These are phyloP conservation scores for Callaeas wilsoni DNA, from an alignment of 2,113 vertebrate species.

Conservation along the genomic window DNA sequence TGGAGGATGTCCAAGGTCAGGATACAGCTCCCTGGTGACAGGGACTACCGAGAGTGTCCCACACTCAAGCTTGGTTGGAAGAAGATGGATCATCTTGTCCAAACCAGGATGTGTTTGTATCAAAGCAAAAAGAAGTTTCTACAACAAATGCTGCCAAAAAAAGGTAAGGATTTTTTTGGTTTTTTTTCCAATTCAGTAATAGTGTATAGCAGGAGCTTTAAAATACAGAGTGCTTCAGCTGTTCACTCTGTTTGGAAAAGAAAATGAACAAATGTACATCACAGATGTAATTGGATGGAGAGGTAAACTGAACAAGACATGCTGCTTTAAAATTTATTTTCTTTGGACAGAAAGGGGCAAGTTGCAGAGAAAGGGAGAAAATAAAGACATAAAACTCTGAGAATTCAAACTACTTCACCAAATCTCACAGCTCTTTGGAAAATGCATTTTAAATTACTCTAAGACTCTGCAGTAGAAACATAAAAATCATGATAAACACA, in stretches of 20 bases:
- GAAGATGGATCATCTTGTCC: background rate
- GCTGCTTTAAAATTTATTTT: background rate
- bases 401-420: constrained; percentile 6
- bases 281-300: constrained; percentile 18
- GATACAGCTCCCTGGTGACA: background rate
- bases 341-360: background rate
- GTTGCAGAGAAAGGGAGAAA: background rate
- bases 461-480: background rate
- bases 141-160: background rate
- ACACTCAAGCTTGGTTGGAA: background rate
- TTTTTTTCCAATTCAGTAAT: background rate
- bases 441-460: constrained; percentile 32
- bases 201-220: background rate
- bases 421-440: constrained; percentile 26
- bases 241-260: background rate
- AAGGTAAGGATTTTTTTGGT: background rate
- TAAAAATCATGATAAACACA: constrained; percentile 18
- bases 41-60: no score
- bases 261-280: constrained; percentile 1
- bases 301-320: background rate
- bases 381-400: constrained; percentile 10
- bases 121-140: background rate
- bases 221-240: background rate
- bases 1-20: background rate
- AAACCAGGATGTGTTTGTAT: background rate